Evolutionary conservation across 2,113 vertebrate genomes (phyloP).

Genomic region (Varanus komodoensis): DNA sequence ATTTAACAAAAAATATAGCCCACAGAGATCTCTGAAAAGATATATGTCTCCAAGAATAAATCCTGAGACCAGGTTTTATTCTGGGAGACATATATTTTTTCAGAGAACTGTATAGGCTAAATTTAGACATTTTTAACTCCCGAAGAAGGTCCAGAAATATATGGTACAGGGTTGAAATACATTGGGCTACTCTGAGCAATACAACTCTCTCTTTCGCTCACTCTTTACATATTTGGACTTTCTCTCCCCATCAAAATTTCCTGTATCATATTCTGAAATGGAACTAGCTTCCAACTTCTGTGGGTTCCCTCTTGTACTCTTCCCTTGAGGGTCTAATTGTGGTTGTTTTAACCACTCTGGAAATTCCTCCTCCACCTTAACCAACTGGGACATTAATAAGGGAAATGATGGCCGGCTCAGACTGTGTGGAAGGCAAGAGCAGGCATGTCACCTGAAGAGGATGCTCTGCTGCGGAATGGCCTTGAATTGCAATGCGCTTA

Average conservation of each 20-base stretch:
- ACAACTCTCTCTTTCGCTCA: too few relatives aligned
- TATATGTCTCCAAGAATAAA: too few relatives aligned
- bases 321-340: background rate
- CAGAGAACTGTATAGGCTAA: too few relatives aligned
- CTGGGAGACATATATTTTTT: too few relatives aligned
- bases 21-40: too few relatives aligned
- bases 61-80: too few relatives aligned
- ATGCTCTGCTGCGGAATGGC: background rate
- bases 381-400: background rate
- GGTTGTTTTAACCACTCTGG: background rate
- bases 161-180: too few relatives aligned
- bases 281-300: background rate
- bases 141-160: too few relatives aligned
- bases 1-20: too few relatives aligned
- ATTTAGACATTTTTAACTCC: too few relatives aligned
- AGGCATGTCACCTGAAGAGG: background rate
- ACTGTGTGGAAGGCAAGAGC: rapidly evolving
- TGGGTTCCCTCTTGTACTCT: background rate
- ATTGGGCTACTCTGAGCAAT: too few relatives aligned
- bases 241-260: background rate
- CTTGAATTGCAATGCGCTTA: rapidly evolving
- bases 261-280: background rate
- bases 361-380: background rate
- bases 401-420: background rate
- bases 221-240: too few relatives aligned